phyloP scores from a whole-genome alignment of 1,140 invertebrate genomes.

The Tachypleus tridentatus region DNA sequence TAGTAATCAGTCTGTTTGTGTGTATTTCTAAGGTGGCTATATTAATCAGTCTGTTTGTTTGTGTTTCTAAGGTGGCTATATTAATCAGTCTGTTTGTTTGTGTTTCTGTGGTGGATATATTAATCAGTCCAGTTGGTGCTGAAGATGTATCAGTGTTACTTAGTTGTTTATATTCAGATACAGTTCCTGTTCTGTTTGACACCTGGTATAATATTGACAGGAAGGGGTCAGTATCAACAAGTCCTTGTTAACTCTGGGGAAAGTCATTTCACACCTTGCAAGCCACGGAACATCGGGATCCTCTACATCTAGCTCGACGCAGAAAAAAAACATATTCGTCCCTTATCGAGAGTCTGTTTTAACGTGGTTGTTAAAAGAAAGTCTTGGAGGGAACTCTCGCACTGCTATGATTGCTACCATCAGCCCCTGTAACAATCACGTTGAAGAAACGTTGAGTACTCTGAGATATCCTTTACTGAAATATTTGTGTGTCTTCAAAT shows the following conservation, averaged over 20 bases:
- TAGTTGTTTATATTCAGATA: too few relatives aligned
- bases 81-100: too few relatives aligned
- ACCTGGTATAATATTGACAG: conserved; percentile 30
- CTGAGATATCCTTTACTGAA: conserved; percentile 47
- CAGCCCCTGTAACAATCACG: conserved; percentile 59
- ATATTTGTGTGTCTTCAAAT: too few relatives aligned
- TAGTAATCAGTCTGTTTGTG: too few relatives aligned
- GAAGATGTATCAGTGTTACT: too few relatives aligned
- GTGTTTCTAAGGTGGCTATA: too few relatives aligned
- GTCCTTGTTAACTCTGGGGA: conserved; percentile 65
- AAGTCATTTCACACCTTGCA: conserved; percentile 56
- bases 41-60: too few relatives aligned
- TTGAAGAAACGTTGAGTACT: conserved; percentile 71
- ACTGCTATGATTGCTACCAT: conserved; percentile 57
- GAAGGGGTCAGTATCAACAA: conserved; percentile 69
- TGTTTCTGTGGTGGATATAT: too few relatives aligned
- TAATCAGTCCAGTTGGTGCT: too few relatives aligned
- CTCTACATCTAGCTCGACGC: conserved; percentile 23
- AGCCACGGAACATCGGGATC: conserved; percentile 30
- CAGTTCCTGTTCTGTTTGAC: background rate
- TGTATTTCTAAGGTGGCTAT: too few relatives aligned
- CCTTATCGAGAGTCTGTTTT: conserved; percentile 41
- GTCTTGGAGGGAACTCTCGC: conserved; percentile 50
- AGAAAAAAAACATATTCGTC: conserved; percentile 43
- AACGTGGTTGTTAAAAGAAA: conserved; percentile 40